phyloP scores from a whole-genome alignment of 2,113 vertebrate genomes.

The Mesitornis unicolor region DNA sequence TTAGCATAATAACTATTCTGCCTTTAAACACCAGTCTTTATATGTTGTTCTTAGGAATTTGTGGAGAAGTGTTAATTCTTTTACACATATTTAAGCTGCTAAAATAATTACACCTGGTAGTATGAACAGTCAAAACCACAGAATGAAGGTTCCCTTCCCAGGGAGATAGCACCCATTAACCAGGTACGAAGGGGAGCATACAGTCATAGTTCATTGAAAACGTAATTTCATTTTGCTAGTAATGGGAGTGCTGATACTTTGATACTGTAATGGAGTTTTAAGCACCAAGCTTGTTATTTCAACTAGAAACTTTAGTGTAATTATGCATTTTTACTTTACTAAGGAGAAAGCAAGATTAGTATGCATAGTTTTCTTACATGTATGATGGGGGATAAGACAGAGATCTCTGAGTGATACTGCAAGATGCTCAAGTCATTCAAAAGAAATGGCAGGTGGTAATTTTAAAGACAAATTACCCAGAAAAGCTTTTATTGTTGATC shows the following conservation, averaged over 20 bases:
- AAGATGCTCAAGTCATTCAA: conserved; percentile 48
- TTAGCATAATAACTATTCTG: conserved; percentile 5
- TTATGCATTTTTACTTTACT: conserved; percentile 56
- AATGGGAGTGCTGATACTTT: conserved; percentile 52
- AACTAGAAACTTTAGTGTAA: conserved; percentile 54
- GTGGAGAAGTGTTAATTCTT: conserved; percentile 28
- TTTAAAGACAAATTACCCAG: conserved; percentile 65
- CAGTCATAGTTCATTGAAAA: conserved; percentile 44
- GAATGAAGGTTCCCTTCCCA: conserved; percentile 3
- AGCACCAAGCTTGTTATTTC: conserved; percentile 50
- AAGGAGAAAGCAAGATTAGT: conserved; percentile 34
- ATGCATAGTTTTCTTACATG: conserved; percentile 20
- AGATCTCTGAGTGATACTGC: conserved; percentile 5
- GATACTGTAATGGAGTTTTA: conserved; percentile 53
- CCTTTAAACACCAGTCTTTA: conserved; percentile 18
- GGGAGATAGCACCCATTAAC: conserved; percentile 38
- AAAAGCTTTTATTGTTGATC: conserved; percentile 71
- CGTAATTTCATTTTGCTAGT: conserved; percentile 40
- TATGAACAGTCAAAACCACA: neutral
- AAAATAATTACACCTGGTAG: conserved; percentile 14
- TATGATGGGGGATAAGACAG: neutral
- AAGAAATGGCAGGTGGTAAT: conserved; percentile 50
- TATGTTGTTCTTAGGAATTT: neutral
- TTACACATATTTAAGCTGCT: conserved; percentile 5
- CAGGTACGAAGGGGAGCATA: conserved; percentile 14